A percentile compares a stretch with the other conserved stretches of the same genome.
Conservation (phyloP, 2,113 vertebrate genomes). For the Cyanocitta stelleri region DNA sequence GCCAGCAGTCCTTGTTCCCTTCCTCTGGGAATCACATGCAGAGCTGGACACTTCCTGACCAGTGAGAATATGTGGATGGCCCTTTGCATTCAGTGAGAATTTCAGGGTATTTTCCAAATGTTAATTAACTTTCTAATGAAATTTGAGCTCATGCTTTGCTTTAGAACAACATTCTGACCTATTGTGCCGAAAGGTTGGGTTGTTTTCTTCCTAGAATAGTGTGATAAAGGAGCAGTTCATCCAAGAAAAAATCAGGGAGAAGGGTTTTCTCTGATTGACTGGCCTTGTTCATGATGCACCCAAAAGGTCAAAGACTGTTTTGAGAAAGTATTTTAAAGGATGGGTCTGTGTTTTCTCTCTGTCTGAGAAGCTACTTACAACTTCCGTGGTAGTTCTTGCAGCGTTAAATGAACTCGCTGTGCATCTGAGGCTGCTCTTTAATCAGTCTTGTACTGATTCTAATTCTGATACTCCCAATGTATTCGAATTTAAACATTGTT, state of each 20-base stretch:
- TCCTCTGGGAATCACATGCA: not conserved
- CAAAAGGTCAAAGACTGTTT: constrained; percentile 60
- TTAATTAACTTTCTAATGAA: not conserved
- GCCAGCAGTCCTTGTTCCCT: not conserved
- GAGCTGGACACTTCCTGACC: not conserved
- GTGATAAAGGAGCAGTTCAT: not conserved
- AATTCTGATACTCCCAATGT: not conserved
- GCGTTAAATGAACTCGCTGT: not conserved
- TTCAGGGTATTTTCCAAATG: not conserved
- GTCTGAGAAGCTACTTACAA: constrained; percentile 25
- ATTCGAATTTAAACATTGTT: not conserved
- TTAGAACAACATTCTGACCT: not conserved
- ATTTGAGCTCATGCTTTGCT: not conserved
- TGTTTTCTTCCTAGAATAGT: not conserved
- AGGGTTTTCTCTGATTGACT: constrained; percentile 43
- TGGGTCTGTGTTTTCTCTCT: constrained; percentile 57
- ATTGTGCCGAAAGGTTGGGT: not conserved
- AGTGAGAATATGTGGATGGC: not conserved
- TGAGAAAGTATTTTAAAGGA: constrained; percentile 56
- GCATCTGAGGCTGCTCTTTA: not conserved
- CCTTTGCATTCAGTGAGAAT: not conserved
- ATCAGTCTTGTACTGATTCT: not conserved
- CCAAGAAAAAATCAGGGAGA: not conserved
- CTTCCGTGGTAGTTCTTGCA: not conserved
- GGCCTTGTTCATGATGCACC: constrained; percentile 45